Base-by-base conservation (phyloP, 2,888 invertebrate genomes). In the Seira musarum region DNA sequence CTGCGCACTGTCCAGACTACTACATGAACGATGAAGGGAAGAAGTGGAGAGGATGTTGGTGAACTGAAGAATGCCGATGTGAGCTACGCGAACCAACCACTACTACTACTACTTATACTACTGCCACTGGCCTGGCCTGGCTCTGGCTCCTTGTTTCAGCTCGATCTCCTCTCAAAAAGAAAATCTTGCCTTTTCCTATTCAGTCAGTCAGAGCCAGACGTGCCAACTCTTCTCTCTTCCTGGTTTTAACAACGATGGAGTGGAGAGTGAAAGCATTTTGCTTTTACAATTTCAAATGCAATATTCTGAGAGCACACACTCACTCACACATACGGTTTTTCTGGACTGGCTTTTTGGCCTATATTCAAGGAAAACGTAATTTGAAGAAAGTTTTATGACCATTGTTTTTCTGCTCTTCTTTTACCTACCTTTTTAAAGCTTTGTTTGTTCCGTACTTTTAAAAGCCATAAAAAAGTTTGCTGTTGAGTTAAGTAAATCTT, bases 1-100 rank as follows among this genome's bases (percentile, higher is more conserved):
- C 71, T 71, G 71, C 63, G 71, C 71, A 71, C 71, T 71, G 71
- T 71, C 81, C 77, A 71, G 35, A 57, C 22, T 46, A 19, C 66
- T 2, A 66, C n/a, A n/a, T n/a, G 49, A 57, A 67, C 24, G 30
- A 60, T 46, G 3, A 67, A 60, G 46, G 22, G 76, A 30, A 21
- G 35, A 21, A 70, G 40, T 22, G 61, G 60, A 30, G 22, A 35
- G n/a, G 60, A 69, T 40, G 40, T 13, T 40, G 40, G 5, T 40
- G 30, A 57, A 17, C 15, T 10, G 21, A 60, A 71, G 61, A 40
- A 17, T 22, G 35, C 60, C 40, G 40, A 5, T 40, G 40, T 40
- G 40, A 69, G 25, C 35, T 69, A 24, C 3, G 21, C 61, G 21
- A n/a, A n/a, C n/a, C n/a, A n/a, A n/a, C n/a, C n/a, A n/a, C n/a